Evolutionary conservation across 1,140 invertebrate species (phyloP), one percentile per base, ranked within the genome.

Genomic region (Chrysoperla carnea): DNA sequence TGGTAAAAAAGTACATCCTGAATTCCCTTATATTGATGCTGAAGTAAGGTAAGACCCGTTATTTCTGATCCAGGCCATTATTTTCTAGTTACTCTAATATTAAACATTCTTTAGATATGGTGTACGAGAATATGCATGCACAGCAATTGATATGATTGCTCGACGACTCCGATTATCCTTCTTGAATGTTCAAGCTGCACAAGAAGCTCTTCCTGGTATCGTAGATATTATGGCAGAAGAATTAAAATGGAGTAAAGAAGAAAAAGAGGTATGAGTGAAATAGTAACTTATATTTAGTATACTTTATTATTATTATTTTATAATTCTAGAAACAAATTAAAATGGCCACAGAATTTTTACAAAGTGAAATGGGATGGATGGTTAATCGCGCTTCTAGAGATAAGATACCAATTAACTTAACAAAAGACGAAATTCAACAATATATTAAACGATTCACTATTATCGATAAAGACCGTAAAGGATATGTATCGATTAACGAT

Each of bases 21-120:
- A 98, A 63, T 99, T 96, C 61, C 94, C 95, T 0, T 99, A 99
- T 58, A 90, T 99, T 53, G 95, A 98, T 60, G 94, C 93, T 12
- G 94, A 99, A 73, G 89, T 95, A 50, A 61, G 63, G 62, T 62
- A 52, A 37, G 33, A 17, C 36, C 46, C n/a, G 17, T 42, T 13
- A 8, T 23, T 23, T 23, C 17, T 15, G 6, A 33, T 33, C 8
- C n/a, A 33, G 4, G 2, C 8, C 2, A 33, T 2, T 9, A 33
- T 33, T 33, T 33, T 33, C n/a, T n/a, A 46, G 39, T 33, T 15
- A n/a, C 13, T 40, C 0, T 49, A 6, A 8, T 28, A 6, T 1
- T 27, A 29, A 23, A 7, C 35, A 36, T 39, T 36, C 41, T 41
- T 42, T 37, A 70, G 74, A 42, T 98, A 98, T 60, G 94, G 94